Evolutionary conservation across 2,888 invertebrate genomes (phyloP).

Genomic region (Nephrocerus scutellatus): DNA sequence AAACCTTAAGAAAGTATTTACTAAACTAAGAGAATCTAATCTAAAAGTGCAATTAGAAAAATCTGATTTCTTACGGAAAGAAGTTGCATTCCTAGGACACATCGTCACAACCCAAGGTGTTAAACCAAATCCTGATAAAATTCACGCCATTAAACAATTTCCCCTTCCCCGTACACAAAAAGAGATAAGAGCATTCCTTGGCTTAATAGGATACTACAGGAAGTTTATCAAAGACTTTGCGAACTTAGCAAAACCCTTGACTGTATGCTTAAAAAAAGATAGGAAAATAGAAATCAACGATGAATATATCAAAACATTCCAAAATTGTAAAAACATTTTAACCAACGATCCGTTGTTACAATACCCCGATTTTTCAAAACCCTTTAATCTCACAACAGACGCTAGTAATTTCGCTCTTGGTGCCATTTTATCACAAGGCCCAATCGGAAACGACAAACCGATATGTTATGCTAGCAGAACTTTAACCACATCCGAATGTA

Average conservation of each 20-base stretch:
- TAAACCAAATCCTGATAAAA: too few relatives aligned
- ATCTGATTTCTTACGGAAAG: too few relatives aligned
- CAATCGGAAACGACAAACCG: constrained; percentile 9
- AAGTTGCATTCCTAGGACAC: too few relatives aligned
- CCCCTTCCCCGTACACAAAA: too few relatives aligned
- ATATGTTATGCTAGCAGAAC: constrained; percentile 15
- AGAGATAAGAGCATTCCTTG: too few relatives aligned
- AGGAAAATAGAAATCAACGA: neutral
- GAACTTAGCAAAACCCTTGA: too few relatives aligned
- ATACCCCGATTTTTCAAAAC: constrained; percentile 16
- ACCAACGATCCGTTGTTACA: constrained; percentile 14
- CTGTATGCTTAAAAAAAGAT: too few relatives aligned
- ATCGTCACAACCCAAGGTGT: too few relatives aligned
- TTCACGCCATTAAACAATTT: too few relatives aligned
- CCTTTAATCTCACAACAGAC: constrained; percentile 19
- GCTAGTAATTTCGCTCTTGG: constrained; percentile 20
- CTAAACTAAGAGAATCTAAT: constrained; percentile 3
- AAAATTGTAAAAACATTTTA: constrained; percentile 14
- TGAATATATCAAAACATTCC: constrained; percentile 5
- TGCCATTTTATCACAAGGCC: constrained; percentile 16
- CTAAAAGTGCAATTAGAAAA: too few relatives aligned
- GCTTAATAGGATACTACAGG: too few relatives aligned
- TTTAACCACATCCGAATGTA: constrained; percentile 8
- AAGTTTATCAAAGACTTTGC: too few relatives aligned
- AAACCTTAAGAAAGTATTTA: constrained; percentile 27